Base-by-base conservation (phyloP, 1,140 invertebrate species). In the Anagrus nilaparvatae region DNA sequence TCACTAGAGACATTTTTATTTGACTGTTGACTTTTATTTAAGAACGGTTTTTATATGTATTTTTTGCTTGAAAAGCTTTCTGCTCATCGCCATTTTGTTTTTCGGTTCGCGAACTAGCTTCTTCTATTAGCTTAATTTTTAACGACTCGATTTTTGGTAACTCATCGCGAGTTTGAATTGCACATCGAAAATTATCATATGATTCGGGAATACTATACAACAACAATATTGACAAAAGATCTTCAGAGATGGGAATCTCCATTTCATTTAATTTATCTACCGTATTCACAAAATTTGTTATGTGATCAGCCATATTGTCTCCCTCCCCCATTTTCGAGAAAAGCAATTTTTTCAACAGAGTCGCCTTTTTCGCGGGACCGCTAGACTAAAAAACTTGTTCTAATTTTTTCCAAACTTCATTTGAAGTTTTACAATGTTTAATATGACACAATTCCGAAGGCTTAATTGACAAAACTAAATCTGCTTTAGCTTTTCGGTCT, bases 151-250 rank as follows among this genome's bases (percentile, higher is more conserved):
- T 34, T 2, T 10, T 33, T 8, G 45, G 45, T 10, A 47, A 18
- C 1, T 42, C 34, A 29, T 47, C 45, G 20, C 45, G 29, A 2
- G 45, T 28, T 21, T 47, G 39, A 6, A 47, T 43, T 9, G 45
- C 46, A 14, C 31, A 24, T 4, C 42, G 32, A 20, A 44, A 48
- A 39, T 37, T 48, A 4, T 48, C 47, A 33, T 42, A 48, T 13
- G 24, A 40, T 3, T 34, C 33, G 30, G 42, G 47, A 14, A 48
- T 30, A 13, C 46, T 48, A n/a, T 48, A 40, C 0, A 48, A 17
- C 12, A 44, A 25, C 32, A 48, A 33, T 34, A 48, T 43, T 21
- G 46, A 39, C 20, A 48, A 32, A 8, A 43, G 36, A 29, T 48
- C 41, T 19, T 40, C 13, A 19, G 36, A 34, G 31, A 47, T 34